Base-by-base conservation (phyloP, 1,140 invertebrate species). In the Riptortus pedestris region DNA sequence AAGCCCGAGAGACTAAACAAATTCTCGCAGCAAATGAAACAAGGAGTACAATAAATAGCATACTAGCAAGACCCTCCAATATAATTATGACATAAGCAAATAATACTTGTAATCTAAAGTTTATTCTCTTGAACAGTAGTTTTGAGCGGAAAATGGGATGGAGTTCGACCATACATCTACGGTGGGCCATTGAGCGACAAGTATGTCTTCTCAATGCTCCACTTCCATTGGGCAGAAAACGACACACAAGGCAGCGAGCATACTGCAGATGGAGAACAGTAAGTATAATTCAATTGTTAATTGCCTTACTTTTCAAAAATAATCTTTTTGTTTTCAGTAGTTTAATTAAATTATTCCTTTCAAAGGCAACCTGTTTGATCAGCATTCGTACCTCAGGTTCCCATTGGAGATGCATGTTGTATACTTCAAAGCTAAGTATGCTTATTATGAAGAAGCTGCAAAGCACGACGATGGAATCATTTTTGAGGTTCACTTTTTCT, bases 211-310 rank as follows among this genome's bases (percentile, higher is more conserved):
- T 80, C 81, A 0, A 87, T 89, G 72, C 74, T 90, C 33, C 89
- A 92, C 74, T 84, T 91, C 66, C 90, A 92, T 71, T 91, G 88
- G 86, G 87, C 87, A 2, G 67, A 73, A 9, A 78, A 82, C 47
- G 79, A 84, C 68, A 79, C 79, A 70, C 73, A 79, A 57, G 90
- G 90, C 18, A 64, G 62, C 28, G 90, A 91, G 65, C 90, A 93
- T 70, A 79, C 79, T 0, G 75, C 91, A 0, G 22, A 48, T 43
- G 63, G 63, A 33, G 22, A 38, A n/a, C n/a, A 27, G 63, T 64
- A 43, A 64, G 63, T 59, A 51, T 4, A 22, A 1, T 33, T 60
- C 28, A 7, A 2, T 24, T 55, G 24, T 24, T 24, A 55, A 9
- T 24, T 55, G 12, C 20, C 20, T 38, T 7, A 38, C 14, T 38